These are phyloP conservation scores for Parazoanthus swiftii DNA, from an alignment of 92 coral and sea anemone genomes.

Conservation along the genomic window DNA sequence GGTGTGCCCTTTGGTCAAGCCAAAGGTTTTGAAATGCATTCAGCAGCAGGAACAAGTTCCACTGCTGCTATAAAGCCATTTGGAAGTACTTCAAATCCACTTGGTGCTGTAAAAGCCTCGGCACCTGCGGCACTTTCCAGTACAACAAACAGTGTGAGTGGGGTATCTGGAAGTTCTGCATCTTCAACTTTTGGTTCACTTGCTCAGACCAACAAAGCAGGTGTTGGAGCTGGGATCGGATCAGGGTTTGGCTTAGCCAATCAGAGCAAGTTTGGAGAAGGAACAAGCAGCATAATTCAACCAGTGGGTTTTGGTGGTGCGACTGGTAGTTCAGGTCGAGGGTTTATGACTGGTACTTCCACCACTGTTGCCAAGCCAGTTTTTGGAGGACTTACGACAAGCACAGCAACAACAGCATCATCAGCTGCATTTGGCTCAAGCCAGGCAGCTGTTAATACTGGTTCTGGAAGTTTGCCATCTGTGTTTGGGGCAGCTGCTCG, in stretches of 20 bases:
- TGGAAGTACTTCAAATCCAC: not conserved
- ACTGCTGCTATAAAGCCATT: not conserved
- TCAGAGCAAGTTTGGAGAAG: slow-evolving; percentile 4
- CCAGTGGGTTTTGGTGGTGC: not conserved
- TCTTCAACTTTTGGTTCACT: slow-evolving; percentile 1
- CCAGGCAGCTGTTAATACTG: not conserved
- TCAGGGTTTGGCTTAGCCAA: not conserved
- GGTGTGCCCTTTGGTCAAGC: not conserved
- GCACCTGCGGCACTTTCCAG: not conserved
- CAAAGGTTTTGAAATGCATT: slow-evolving; percentile 22
- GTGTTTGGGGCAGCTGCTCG: not conserved
- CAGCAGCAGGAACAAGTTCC: not conserved
- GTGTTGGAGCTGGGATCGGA: not conserved
- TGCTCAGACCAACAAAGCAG: slow-evolving; percentile 23
- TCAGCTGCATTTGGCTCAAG: not conserved
- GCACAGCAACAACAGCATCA: slow-evolving; percentile 10
- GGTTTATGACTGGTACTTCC: slow-evolving; percentile 11
- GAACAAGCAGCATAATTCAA: not conserved
- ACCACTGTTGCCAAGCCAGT: not conserved
- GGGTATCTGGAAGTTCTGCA: not conserved
- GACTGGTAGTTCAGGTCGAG: not conserved
- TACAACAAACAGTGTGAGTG: not conserved
- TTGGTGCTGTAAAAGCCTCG: not conserved
- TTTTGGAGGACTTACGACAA: not conserved
- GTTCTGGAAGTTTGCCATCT: not conserved